Conservation (phyloP, 2,113 vertebrate genomes). For the Crocuta crocuta region DNA sequence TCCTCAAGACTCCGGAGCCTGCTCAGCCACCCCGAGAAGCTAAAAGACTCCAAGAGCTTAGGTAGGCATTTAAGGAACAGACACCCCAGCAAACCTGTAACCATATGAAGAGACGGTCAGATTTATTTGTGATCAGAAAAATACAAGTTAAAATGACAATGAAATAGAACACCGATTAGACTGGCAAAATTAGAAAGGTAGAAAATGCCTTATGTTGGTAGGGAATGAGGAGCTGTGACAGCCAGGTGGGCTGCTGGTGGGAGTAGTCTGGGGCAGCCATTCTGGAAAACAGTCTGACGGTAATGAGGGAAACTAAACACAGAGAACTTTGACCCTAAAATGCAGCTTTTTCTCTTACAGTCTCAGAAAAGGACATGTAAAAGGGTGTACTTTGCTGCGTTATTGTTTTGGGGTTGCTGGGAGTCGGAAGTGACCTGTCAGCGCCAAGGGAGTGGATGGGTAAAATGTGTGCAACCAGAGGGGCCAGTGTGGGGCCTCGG, state of each 20-base stretch:
- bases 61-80: background rate
- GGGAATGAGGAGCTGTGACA: background rate
- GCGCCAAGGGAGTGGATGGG: background rate
- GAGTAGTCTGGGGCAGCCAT: background rate
- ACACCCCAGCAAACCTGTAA: background rate
- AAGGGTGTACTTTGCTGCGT: background rate
- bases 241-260: background rate
- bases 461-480: background rate
- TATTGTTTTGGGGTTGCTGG: background rate
- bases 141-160: background rate
- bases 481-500: background rate
- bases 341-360: background rate
- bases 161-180: background rate
- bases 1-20: background rate
- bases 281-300: background rate
- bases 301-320: background rate
- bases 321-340: background rate
- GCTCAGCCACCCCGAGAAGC: background rate
- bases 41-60: background rate
- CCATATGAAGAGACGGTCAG: background rate
- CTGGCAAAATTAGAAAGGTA: background rate
- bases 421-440: background rate
- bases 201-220: background rate
- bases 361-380: background rate
- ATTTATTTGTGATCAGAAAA: constrained; percentile 12